Base-by-base conservation (phyloP, 1,140 invertebrate genomes). In the Arctopsyche grandis region DNA sequence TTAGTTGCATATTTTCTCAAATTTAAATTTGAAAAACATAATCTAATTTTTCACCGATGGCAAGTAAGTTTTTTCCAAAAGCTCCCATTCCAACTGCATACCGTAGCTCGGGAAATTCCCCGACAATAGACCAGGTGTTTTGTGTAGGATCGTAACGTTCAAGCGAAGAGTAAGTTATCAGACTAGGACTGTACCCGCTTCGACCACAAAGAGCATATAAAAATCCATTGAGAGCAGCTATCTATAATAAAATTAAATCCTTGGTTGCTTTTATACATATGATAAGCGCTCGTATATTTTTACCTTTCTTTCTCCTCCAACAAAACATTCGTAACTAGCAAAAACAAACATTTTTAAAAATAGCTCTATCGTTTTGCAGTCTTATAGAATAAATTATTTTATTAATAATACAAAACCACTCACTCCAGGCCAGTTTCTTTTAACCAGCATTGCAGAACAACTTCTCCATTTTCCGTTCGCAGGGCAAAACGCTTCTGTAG, bases 381-480 rank as follows among this genome's bases (percentile, higher is more conserved):
- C n/a, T n/a, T n/a, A n/a, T n/a, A n/a, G n/a, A n/a, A n/a, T n/a
- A n/a, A n/a, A n/a, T n/a, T n/a, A n/a, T n/a, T 52, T 5, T 12
- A n/a, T 60, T 19, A n/a, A 22, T 5, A 66, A 66, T 26, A 26
- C 0, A 26, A 66, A 26, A 26, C 4, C 21, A 22, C 63, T 66
- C 24, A 66, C 63, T 22, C 63, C 63, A 24, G 63, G 63, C 21
- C 21, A 66, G 14, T 22, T 22, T 1, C 63, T 19, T 66, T 24
- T 26, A 9, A 26, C 22, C 5, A 29, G 9, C 63, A 66, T 66
- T 3, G 63, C 5, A 3, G 22, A 21, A 22, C 63, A 66, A 9
- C 14, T 66, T 66, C 63, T 66, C 63, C 63, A 66, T 26, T 66
- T 66, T 66, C 22, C 63, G 10, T 21, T 66, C 9, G 14, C 3